A percentile compares a stretch with the other conserved stretches of the same genome.
Evolutionary conservation across 2,797 vertebrate species (phyloP).

Genomic region (Amblyopsis hoosieri): DNA sequence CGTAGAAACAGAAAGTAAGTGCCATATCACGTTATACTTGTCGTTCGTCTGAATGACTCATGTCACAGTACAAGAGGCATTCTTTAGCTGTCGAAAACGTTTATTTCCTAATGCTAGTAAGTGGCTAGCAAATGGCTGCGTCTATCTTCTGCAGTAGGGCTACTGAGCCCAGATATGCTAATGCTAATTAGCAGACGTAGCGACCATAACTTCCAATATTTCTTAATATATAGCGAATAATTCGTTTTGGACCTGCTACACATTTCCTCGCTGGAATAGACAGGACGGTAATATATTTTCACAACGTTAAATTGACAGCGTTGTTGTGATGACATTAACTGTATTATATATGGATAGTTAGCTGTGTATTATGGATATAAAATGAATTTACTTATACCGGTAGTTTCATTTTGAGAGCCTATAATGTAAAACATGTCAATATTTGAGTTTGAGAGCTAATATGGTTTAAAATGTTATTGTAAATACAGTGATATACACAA

Average conservation of each 20-base stretch:
- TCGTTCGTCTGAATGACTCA: rapidly evolving
- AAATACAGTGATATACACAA: too few species aligned
- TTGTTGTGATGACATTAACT: not conserved
- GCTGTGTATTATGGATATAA: not conserved
- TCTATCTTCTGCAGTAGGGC: slow-evolving; percentile 47
- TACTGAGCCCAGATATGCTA: slow-evolving; percentile 6
- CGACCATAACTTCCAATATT: not conserved
- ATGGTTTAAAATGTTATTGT: too few species aligned
- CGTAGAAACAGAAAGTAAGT: slow-evolving; percentile 50
- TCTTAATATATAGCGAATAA: not conserved
- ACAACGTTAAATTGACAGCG: not conserved
- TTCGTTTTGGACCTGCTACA: rapidly evolving
- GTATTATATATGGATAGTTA: slow-evolving; percentile 8
- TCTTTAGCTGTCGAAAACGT: not conserved
- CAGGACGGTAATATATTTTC: rapidly evolving
- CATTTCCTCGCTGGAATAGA: rapidly evolving
- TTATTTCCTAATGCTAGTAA: slow-evolving; percentile 25
- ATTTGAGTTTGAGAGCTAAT: too few species aligned
- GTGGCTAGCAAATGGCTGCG: slow-evolving; percentile 23
- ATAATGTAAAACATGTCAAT: too few species aligned
- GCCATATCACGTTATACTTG: not conserved
- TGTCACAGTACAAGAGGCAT: not conserved
- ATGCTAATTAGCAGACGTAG: slow-evolving; percentile 9
- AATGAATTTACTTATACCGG: too few species aligned
- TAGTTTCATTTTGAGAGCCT: too few species aligned